Evolutionary conservation across 2,888 invertebrate genomes (phyloP).

Genomic region (Nysson spinosus): DNA sequence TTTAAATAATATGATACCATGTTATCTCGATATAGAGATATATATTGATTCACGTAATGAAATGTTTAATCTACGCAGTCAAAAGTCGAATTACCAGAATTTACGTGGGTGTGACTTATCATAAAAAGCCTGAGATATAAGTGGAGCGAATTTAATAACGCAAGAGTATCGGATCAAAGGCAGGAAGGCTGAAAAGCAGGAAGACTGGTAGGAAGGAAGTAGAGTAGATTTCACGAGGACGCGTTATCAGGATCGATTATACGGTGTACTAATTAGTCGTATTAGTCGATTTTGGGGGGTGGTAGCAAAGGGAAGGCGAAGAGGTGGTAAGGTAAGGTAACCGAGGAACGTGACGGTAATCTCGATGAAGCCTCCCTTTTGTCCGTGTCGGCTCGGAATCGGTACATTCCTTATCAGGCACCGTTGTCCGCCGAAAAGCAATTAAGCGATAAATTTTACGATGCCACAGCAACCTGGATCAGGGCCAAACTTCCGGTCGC

Average conservation of each 20-base stretch:
- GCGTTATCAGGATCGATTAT: slow-evolving; percentile 21
- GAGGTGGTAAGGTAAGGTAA: not conserved
- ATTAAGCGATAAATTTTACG: slow-evolving; percentile 57
- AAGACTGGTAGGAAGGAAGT: not conserved
- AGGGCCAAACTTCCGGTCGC: slow-evolving; percentile 30
- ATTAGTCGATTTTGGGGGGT: slow-evolving; percentile 29
- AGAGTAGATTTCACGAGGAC: not conserved
- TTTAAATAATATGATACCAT: no score
- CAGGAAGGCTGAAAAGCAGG: no score
- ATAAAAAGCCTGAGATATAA: no score
- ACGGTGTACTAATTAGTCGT: slow-evolving; percentile 42
- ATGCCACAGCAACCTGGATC: slow-evolving; percentile 36
- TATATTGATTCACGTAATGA: no score
- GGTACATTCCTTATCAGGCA: slow-evolving; percentile 49
- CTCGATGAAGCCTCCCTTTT: slow-evolving; percentile 45
- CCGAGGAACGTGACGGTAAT: slow-evolving; percentile 49
- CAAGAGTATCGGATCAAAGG: no score
- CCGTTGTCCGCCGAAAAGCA: slow-evolving; percentile 48
- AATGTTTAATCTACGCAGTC: no score
- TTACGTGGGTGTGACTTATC: no score
- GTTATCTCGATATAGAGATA: no score
- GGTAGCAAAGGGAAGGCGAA: slow-evolving; percentile 3
- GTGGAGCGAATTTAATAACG: no score
- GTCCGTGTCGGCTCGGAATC: slow-evolving; percentile 24
- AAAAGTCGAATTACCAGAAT: no score